These are phyloP conservation scores for Corbicula japonica DNA, from an alignment of 2,888 invertebrate genomes.

Conservation along the genomic window DNA sequence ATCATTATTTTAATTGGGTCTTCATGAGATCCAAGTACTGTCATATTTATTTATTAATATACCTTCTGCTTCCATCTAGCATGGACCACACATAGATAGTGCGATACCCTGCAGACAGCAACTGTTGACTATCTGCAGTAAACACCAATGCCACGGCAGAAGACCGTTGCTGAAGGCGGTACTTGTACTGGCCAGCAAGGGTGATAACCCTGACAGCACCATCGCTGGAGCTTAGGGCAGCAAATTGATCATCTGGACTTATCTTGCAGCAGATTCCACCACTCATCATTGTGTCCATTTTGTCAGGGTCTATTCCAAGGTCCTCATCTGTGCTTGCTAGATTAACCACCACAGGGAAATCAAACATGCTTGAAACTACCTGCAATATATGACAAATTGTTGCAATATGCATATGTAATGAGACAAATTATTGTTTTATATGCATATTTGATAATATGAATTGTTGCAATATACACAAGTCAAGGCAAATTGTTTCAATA, in stretches of 20 bases:
- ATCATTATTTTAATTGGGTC: not conserved
- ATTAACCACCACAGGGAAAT: conserved; percentile 73
- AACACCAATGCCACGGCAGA: conserved; percentile 68
- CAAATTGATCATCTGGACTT: conserved; percentile 73
- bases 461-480: no score
- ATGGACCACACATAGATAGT: conserved; percentile 78
- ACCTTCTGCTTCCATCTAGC: conserved; percentile 62
- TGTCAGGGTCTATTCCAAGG: conserved; percentile 37
- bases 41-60: not conserved
- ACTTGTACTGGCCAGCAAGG: conserved; percentile 66
- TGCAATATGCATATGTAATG: not conserved
- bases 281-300: conserved; percentile 74
- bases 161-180: conserved; percentile 74
- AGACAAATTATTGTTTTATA: no score
- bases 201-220: conserved; percentile 75
- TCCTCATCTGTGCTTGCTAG: conserved; percentile 48
- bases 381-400: conserved; percentile 49
- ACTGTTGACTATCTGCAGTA: conserved; percentile 67
- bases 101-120: conserved; percentile 77
- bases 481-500: no score
- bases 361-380: conserved; percentile 77
- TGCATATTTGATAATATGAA: no score
- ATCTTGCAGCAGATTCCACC: conserved; percentile 68
- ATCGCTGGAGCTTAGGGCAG: conserved; percentile 71
- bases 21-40: not conserved